Conservation (phyloP, 2,888 invertebrate species). For the Adelphocoris suturalis region DNA sequence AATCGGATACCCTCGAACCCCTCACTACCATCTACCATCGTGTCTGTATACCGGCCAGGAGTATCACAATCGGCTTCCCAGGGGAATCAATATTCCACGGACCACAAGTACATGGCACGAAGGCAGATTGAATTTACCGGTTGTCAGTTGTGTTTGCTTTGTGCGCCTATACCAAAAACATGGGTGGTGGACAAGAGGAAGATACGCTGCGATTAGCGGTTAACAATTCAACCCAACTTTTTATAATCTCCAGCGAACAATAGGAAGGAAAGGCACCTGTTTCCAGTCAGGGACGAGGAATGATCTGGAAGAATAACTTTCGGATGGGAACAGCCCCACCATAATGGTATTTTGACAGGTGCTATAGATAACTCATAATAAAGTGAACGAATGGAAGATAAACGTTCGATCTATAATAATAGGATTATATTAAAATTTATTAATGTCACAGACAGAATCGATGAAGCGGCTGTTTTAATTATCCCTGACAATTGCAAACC, state of each 20-base stretch:
- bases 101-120: conserved; percentile 63
- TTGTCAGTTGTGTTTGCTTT: conserved; percentile 66
- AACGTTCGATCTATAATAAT: neutral
- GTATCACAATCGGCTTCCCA: conserved; percentile 66
- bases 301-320: conserved; percentile 20
- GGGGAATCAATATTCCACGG: conserved; percentile 72
- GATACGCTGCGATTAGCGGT: conserved; percentile 58
- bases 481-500: too few species aligned
- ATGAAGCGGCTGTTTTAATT: too few species aligned
- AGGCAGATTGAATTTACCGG: conserved; percentile 69
- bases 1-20: conserved; percentile 68
- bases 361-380: neutral
- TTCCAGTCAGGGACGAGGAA: neutral
- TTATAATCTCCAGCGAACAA: conserved; percentile 40
- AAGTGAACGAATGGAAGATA: neutral
- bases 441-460: neutral
- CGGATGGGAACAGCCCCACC: neutral
- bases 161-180: conserved; percentile 41
- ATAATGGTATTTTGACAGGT: conserved; percentile 28
- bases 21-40: neutral
- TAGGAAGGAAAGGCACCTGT: conserved; percentile 29
- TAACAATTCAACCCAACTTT: conserved; percentile 46
- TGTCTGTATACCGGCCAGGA: conserved; percentile 20
- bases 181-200: conserved; percentile 56
- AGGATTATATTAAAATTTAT: too few species aligned